phyloP scores from a whole-genome alignment of 2,113 vertebrate species.

The Tetraodon nigroviridis region DNA sequence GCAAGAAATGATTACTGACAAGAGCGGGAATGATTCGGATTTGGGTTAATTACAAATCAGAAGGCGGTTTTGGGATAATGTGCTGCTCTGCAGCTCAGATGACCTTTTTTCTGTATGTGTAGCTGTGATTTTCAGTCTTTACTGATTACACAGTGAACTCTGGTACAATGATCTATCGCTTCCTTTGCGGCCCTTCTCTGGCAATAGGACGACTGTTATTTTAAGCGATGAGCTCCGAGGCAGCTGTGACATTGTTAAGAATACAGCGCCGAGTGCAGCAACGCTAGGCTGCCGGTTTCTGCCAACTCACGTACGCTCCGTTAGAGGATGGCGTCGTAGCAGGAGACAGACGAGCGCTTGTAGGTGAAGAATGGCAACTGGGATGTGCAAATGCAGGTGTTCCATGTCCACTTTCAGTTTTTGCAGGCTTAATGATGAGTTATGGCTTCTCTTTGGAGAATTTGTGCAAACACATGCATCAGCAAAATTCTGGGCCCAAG shows the following conservation, averaged over 20 bases:
- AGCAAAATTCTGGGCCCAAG: no score
- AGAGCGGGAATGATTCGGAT: constrained; percentile 11
- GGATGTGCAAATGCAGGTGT: no score
- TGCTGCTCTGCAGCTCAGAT: constrained; percentile 12
- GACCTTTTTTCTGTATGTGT: constrained; percentile 17
- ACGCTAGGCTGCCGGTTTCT: no score
- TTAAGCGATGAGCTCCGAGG: constrained; percentile 27
- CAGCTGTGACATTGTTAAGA: constrained; percentile 32
- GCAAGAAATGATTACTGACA: constrained; percentile 15
- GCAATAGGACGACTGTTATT: constrained; percentile 33
- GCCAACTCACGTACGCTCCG: no score
- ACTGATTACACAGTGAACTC: constrained; percentile 7
- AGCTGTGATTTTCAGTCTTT: constrained; percentile 8
- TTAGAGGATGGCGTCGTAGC: no score
- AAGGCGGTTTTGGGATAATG: constrained; percentile 11
- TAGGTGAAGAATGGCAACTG: no score
- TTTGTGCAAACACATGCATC: no score
- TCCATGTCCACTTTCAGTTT: no score
- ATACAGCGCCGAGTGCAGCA: no score
- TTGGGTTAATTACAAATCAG: constrained; percentile 7
- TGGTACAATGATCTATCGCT: constrained; percentile 38
- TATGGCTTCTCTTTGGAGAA: no score
- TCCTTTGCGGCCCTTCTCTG: constrained; percentile 15
- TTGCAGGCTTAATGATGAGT: no score
- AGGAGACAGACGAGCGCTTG: no score